Base-by-base conservation (phyloP, 2,113 vertebrate genomes). In the Cisticola juncidis region DNA sequence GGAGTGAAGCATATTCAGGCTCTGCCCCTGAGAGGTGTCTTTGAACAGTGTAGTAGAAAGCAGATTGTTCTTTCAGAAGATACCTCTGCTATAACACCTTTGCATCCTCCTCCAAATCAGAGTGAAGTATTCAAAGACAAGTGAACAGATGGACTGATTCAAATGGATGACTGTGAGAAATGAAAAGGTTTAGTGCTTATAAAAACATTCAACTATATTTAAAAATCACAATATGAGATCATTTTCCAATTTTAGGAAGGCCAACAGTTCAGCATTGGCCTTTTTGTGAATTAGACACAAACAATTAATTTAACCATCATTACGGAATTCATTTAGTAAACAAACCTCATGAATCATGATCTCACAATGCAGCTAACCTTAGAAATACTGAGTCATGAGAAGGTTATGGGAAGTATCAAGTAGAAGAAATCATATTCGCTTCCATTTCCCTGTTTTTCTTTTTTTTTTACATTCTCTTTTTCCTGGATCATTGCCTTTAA, bases 401-500 rank as follows among this genome's bases (percentile, higher is more conserved):
- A 62, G 38, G 24, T 65, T 76, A 81, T 33, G 6, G 50, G 50
- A 91, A 91, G 42, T 54, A 84, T 54, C 53, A 69, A 53, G 42
- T 1, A 68, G 42, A 56, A 65, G 18, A 92, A 92, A 90, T 74
- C 47, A 78, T 82, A 69, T 51, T 88, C 56, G 33, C 47, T 93
- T 82, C 77, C 53, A 70, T 85, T 82, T 82, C 19, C 35, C 17
- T 47, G 17, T 50, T 92, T 51, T 48, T 76, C 79, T 76, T 2
- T 81, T 74, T 95, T 92, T 74, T 95, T 92, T 69, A 74, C 29
- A 40, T 64, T 53, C 31, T 66, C 24, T 29, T 81, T 86, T 70
- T 91, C 81, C 72, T 79, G 64, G 78, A 84, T 87, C 90, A 92
- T 26, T 92, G 60, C 71, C 60, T 95, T 90, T 91, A 69, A 91